phyloP scores from a whole-genome alignment of 2,797 vertebrate species.

The Spinibarbus caldwelli region DNA sequence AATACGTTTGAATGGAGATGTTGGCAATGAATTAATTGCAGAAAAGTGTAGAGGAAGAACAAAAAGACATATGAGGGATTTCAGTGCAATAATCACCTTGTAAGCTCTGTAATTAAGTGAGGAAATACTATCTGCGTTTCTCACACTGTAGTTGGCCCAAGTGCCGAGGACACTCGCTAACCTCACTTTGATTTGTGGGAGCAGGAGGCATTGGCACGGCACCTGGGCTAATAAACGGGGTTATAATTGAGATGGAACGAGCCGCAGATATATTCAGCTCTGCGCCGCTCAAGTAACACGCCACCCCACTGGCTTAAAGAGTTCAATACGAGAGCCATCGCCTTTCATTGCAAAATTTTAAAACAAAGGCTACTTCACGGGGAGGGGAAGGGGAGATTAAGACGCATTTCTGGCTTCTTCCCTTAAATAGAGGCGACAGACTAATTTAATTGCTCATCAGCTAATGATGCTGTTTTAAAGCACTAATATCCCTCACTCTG shows the following conservation, averaged over 20 bases:
- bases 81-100: neutral
- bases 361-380: constrained; percentile 58
- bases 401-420: constrained; percentile 69
- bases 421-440: constrained; percentile 81
- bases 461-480: constrained; percentile 92
- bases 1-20: neutral
- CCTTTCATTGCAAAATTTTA: constrained; percentile 47
- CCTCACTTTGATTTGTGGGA: constrained; percentile 49
- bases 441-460: constrained; percentile 95
- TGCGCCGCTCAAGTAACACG: neutral
- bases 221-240: constrained; percentile 46
- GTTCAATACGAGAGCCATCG: constrained; percentile 25
- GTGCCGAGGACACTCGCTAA: constrained; percentile 22
- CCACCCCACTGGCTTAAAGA: constrained; percentile 13
- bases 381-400: constrained; percentile 48
- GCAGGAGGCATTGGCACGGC: constrained; percentile 2
- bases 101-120: constrained; percentile 5
- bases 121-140: constrained; percentile 20
- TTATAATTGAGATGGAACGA: constrained; percentile 52
- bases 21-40: neutral
- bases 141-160: constrained; percentile 21
- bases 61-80: neutral
- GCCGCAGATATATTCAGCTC: neutral
- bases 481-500: constrained; percentile 91
- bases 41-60: neutral